Conservation (phyloP, 2,113 vertebrate species). For the Eulemur macaco region DNA sequence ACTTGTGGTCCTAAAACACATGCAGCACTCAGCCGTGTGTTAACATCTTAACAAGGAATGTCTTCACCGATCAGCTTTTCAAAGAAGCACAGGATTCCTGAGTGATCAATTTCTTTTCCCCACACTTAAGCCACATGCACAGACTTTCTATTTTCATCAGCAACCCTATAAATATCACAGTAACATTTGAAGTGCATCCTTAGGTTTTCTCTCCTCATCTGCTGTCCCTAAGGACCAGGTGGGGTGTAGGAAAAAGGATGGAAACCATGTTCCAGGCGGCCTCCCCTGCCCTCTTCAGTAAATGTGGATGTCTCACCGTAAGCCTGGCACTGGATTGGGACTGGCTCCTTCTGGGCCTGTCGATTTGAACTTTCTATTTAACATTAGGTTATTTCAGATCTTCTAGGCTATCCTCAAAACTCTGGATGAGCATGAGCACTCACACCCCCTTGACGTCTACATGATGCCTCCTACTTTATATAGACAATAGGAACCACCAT, state of each 20-base stretch:
- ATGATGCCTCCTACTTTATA: background rate
- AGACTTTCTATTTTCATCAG: slow-evolving; percentile 37
- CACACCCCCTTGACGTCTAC: background rate
- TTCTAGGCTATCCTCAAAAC: background rate
- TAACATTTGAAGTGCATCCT: background rate
- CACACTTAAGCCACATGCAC: background rate
- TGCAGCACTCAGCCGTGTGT: background rate
- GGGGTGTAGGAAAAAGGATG: background rate
- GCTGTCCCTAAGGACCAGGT: background rate
- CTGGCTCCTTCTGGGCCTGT: background rate
- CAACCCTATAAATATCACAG: background rate
- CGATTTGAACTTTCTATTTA: background rate
- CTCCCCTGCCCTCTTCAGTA: background rate
- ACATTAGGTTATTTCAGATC: background rate
- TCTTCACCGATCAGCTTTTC: background rate
- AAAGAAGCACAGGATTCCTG: background rate
- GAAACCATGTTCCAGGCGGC: background rate
- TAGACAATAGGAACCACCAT: background rate
- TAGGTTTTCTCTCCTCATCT: background rate
- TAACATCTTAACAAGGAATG: background rate
- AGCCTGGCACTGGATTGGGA: background rate
- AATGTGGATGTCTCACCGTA: background rate
- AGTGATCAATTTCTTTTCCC: background rate
- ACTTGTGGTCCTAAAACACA: background rate
- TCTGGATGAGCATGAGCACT: background rate